Evolutionary conservation across 2,888 invertebrate species (phyloP), one percentile per base, ranked within the genome.

Genomic region (Seira sanloemensis): DNA sequence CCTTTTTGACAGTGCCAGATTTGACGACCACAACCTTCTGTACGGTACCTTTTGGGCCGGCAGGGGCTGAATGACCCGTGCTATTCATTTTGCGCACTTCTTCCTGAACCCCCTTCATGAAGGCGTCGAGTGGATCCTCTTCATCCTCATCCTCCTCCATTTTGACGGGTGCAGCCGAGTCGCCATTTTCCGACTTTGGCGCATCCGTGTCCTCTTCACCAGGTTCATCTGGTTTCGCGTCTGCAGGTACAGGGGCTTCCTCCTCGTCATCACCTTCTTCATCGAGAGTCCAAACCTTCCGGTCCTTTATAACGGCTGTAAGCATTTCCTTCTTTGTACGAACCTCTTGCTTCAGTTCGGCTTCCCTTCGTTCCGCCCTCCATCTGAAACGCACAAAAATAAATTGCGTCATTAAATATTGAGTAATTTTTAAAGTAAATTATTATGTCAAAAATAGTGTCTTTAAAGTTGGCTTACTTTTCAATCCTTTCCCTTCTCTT

Each of bases 81-180:
- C 90, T 58, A 19, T 95, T 95, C 24, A 96, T 95, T 91, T 96
- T 95, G 5, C 95, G 93, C 1, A 96, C 96, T 92, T 96, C 96
- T 92, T 95, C 93, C 89, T 94, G 94, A n/a, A 94, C 94, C 89
- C 92, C 91, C 90, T 91, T 95, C 99, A 99, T 99, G 91, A 96
- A 99, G 4, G 98, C 99, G 93, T 99, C 99, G 26, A 99, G 92
- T 0, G 99, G 96, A 93, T 99, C 98, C 86, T 96, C 96, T 89
- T 94, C 95, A 85, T 92, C 93, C 76, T 91, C 92, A 67, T 91
- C 91, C 88, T 93, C 93, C 94, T 96, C 88, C 86, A 72, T 79
- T 2, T 23, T 19, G 26, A 26, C 68, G 68, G 18, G 18, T 12
- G 24, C 72, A 50, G 18, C 90, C 89, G 21, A 90, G 76, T 74